Evolutionary conservation across 2,888 invertebrate species (phyloP).

Genomic region (Morinoia aosen): DNA sequence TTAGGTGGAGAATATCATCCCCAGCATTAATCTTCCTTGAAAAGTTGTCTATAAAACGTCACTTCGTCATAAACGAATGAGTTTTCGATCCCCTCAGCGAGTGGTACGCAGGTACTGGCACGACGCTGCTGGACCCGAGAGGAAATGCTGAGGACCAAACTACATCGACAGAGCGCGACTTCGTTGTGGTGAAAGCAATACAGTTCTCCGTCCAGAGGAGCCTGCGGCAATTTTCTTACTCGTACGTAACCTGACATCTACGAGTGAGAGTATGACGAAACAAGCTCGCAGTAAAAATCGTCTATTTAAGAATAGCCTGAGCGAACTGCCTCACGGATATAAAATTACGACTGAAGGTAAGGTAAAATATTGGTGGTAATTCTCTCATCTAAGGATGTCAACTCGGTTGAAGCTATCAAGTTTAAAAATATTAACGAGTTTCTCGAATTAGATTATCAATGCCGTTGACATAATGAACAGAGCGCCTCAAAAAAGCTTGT

Average conservation of each 20-base stretch:
- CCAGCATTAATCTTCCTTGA: no score
- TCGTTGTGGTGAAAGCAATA: background rate
- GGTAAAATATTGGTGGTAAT: background rate
- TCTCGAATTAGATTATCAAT: background rate
- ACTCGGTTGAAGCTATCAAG: background rate
- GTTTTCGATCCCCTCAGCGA: background rate
- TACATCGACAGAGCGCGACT: background rate
- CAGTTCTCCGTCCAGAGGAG: background rate
- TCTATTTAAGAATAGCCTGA: background rate
- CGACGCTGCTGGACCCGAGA: background rate
- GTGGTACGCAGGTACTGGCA: background rate
- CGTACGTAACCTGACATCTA: background rate
- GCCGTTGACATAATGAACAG: background rate
- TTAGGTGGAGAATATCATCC: no score
- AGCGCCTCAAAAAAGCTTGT: background rate
- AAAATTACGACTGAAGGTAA: background rate
- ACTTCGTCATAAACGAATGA: background rate
- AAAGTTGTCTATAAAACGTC: background rate
- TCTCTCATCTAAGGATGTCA: background rate
- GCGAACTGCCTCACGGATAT: background rate
- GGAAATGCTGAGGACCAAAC: background rate
- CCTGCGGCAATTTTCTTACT: background rate
- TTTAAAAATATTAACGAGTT: background rate
- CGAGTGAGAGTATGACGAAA: background rate
- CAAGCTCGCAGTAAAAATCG: background rate